Evolutionary conservation across 2,113 vertebrate genomes (phyloP).

Genomic region (Engystomops pustulosus): DNA sequence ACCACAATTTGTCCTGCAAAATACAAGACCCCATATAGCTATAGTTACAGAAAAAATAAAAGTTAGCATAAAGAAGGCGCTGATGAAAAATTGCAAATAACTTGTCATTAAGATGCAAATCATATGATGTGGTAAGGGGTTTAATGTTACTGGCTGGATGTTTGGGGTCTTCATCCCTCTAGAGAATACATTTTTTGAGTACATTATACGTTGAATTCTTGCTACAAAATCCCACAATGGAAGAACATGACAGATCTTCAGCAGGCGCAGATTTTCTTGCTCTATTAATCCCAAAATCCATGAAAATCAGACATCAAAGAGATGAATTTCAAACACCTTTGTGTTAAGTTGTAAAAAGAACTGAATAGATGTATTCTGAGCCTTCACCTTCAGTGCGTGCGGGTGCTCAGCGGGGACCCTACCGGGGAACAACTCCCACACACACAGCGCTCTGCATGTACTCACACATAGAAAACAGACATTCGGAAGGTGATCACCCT

Average conservation of each 20-base stretch:
- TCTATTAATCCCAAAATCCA: background rate
- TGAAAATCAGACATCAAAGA: slow-evolving; percentile 6
- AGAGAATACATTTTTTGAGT: too few species aligned
- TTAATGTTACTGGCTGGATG: too few species aligned
- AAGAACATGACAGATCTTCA: background rate
- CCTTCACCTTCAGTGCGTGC: background rate
- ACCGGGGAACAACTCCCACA: background rate
- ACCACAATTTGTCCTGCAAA: too few species aligned
- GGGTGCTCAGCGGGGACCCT: background rate
- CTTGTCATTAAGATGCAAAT: too few species aligned
- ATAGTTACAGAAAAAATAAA: too few species aligned
- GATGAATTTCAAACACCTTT: background rate
- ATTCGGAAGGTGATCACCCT: background rate
- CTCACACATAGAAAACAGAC: background rate
- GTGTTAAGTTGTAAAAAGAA: background rate
- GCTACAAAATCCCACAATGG: background rate
- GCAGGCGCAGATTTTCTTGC: background rate
- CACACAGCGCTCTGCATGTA: background rate
- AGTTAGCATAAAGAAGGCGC: too few species aligned
- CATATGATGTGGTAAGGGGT: too few species aligned
- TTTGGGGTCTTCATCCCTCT: too few species aligned
- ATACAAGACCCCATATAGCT: too few species aligned
- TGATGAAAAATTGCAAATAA: too few species aligned
- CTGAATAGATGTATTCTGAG: background rate
- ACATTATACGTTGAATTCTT: background rate